Conservation (phyloP, 1,140 invertebrate genomes). For the Zaprionus capensis region DNA sequence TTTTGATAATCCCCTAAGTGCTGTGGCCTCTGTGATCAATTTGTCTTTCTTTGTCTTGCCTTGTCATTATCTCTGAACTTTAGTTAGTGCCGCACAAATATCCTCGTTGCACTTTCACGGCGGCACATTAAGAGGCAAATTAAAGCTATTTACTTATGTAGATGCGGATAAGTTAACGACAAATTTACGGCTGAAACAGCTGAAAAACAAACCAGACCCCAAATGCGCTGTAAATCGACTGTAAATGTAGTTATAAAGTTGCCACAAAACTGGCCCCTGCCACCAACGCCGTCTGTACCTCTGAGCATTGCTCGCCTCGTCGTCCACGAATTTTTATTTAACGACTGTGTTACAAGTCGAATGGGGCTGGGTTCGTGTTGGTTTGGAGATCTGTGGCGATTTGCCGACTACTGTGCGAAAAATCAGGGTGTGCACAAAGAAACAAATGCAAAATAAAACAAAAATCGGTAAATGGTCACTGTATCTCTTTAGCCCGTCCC, state of each 20-base stretch:
- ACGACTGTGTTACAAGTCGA: constrained; percentile 21
- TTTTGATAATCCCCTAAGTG: not conserved
- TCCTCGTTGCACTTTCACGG: constrained; percentile 24
- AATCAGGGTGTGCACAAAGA: constrained; percentile 37
- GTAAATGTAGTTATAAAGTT: constrained; percentile 37
- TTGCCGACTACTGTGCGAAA: constrained; percentile 43
- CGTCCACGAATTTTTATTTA: constrained; percentile 16
- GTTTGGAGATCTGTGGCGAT: constrained; percentile 34
- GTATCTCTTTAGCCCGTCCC: not conserved
- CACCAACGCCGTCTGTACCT: not conserved
- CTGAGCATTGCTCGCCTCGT: not conserved
- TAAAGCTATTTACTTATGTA: constrained; percentile 41
- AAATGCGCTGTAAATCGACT: constrained; percentile 25
- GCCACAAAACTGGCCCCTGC: constrained; percentile 7
- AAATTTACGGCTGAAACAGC: constrained; percentile 39
- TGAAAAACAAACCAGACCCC: constrained; percentile 12
- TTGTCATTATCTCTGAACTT: not conserved
- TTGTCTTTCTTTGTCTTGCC: not conserved
- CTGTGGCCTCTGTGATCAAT: not conserved
- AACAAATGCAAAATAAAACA: constrained; percentile 34
- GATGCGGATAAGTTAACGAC: constrained; percentile 40
- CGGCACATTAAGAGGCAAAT: constrained; percentile 29
- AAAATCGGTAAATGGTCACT: constrained; percentile 46
- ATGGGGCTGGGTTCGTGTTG: constrained; percentile 4
- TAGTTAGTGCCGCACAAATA: not conserved